Evolutionary conservation across 2,888 invertebrate species (phyloP), one percentile per base, ranked within the genome.

Genomic region (Dynastes tityus): DNA sequence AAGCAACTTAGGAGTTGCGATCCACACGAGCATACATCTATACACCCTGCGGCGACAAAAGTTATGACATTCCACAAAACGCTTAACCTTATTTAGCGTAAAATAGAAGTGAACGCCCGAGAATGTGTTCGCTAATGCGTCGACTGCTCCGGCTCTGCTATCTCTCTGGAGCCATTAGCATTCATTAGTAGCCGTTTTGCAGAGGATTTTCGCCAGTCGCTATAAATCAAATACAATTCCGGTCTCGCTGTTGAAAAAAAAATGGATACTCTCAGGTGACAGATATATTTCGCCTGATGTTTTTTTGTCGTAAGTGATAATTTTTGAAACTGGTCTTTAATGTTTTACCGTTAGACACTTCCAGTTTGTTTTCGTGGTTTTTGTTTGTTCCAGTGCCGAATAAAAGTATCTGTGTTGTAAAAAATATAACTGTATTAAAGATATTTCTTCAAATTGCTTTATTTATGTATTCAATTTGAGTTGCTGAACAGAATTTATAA

Each of bases 11-110:
- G 61, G 11, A 61, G 29, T 63, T 11, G 37, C n/a, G 63, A 29
- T 63, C 32, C 2, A 45, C 32, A 32, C 2, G n/a, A 27, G 29
- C 16, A 45, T 11, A n/a, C 8, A 55, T 37, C 32, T 37, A 37
- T 16, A 22, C 22, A n/a, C 32, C 13, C 29, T 3, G 67, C 45
- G 27, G 27, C 67, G 11, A 37, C 40, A 45, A 67, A 45, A 67
- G 11, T 9, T 49, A 45, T 16, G 45, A 49, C 45, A 49, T 27
- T 49, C 49, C 49, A 67, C 45, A 51, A 29, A 51, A 29, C 68
- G 29, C 68, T 51, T 68, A 68, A 68, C 68, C 68, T 51, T 49
- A 68, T 68, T 68, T 51, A 51, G 68, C 27, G 51, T 9, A 45
- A 51, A 29, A 51, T 49, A 51, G 27, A 68, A 51, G 22, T 22